phyloP scores from a whole-genome alignment of 2,888 invertebrate species.

The Microctonus hyperodae region DNA sequence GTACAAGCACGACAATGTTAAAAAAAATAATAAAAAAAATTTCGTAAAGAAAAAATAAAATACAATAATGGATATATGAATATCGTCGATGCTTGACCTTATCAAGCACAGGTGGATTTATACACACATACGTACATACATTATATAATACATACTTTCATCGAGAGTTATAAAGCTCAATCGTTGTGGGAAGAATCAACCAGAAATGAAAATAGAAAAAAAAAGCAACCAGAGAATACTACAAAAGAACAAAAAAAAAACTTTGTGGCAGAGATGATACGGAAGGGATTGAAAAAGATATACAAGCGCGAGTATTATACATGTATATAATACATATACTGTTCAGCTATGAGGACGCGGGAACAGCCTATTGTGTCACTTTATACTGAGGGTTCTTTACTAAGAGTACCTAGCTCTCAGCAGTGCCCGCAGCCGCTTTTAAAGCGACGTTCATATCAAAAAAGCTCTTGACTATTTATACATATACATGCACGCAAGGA shows the following conservation, averaged over 20 bases:
- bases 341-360: too few relatives aligned
- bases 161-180: conserved; percentile 1
- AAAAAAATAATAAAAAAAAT: not conserved
- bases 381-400: conserved; percentile 8
- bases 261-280: conserved; percentile 4
- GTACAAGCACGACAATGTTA: not conserved
- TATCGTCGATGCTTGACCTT: conserved; percentile 12
- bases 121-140: not conserved
- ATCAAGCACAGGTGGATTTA: not conserved
- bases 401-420: conserved; percentile 23
- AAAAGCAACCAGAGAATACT: not conserved
- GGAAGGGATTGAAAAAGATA: conserved; percentile 15
- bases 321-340: too few relatives aligned
- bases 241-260: not conserved
- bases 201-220: not conserved
- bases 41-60: not conserved
- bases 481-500: not conserved
- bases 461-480: conserved; percentile 6
- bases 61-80: not conserved
- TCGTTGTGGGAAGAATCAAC: not conserved
- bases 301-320: not conserved
- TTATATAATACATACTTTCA: not conserved
- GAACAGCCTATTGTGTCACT: conserved; percentile 27
- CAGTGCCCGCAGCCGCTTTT: conserved; percentile 20
- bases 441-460: conserved; percentile 20